phyloP scores from a whole-genome alignment of 2,113 vertebrate species.

The Paradisaea rubra region DNA sequence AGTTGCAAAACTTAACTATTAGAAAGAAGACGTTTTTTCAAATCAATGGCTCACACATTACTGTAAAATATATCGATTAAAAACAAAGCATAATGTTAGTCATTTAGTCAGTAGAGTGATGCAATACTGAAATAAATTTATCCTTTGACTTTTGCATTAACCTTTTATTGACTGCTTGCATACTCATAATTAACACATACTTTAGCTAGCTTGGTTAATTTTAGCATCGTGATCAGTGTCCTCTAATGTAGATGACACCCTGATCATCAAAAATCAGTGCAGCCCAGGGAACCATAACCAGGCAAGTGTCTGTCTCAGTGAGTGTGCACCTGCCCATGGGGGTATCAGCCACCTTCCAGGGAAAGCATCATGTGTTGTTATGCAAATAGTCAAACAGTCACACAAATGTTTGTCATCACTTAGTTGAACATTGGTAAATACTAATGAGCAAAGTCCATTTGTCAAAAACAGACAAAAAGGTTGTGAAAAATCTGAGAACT shows the following conservation, averaged over 20 bases:
- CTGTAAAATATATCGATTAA: conserved; percentile 99
- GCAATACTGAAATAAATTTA: conserved; percentile 96
- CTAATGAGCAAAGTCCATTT: neutral
- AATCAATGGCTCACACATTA: conserved; percentile 93
- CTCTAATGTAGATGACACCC: conserved; percentile 70
- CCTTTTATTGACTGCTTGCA: conserved; percentile 99
- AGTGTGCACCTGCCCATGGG: neutral
- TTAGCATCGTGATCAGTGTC: conserved; percentile 69
- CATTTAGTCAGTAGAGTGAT: conserved; percentile 91
- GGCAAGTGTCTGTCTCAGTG: neutral
- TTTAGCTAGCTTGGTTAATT: conserved; percentile 98
- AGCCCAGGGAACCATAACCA: neutral
- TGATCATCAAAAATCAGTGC: conserved; percentile 40
- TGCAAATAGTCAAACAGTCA: neutral
- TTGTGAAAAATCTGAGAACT: neutral
- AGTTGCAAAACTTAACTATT: conserved; percentile 58
- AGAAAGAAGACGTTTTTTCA: conserved; percentile 58
- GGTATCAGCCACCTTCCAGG: neutral
- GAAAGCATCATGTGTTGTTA: accelerated
- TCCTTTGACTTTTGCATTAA: conserved; percentile 99
- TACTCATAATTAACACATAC: conserved; percentile 99
- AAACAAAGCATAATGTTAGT: conserved; percentile 86
- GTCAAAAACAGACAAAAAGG: neutral
- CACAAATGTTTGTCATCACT: neutral
- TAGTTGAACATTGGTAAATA: neutral